Conservation (phyloP, 2,113 vertebrate species). For the Helogale parvula region DNA sequence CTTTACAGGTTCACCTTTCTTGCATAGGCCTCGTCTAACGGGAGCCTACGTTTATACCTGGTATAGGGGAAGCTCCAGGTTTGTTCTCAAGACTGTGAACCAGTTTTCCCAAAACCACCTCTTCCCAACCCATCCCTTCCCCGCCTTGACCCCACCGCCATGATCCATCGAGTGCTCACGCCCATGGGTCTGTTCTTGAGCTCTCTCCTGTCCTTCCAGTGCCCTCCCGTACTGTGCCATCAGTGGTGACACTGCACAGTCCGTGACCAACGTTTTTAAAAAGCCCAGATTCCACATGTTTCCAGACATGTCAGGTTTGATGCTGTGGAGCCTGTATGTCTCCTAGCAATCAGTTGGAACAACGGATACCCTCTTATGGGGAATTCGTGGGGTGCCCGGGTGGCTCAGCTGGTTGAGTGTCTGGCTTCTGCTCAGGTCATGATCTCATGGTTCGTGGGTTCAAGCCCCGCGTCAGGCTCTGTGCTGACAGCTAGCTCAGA, state of each 20-base stretch:
- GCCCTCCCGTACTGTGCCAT: not conserved
- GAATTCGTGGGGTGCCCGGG: no score
- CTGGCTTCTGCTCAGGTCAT: no score
- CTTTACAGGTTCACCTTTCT: fast-evolving
- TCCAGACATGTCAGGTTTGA: not conserved
- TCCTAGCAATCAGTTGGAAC: not conserved
- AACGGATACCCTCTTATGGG: not conserved
- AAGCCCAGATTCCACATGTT: not conserved
- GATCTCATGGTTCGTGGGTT: no score
- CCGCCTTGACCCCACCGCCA: no score
- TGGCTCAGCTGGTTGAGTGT: no score
- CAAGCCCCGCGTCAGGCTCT: no score
- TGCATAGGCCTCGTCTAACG: not conserved
- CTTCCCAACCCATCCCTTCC: not conserved
- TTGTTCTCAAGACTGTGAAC: not conserved
- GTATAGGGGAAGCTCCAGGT: fast-evolving
- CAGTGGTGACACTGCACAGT: not conserved
- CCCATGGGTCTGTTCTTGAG: not conserved
- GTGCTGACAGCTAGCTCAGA: no score
- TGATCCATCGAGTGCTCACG: not conserved
- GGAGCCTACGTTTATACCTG: not conserved
- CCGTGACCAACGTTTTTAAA: not conserved
- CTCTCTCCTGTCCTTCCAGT: no score
- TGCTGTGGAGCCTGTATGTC: not conserved
- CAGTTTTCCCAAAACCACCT: not conserved